phyloP scores from a whole-genome alignment of 1,140 invertebrate genomes.

The Orchestia grillus region DNA sequence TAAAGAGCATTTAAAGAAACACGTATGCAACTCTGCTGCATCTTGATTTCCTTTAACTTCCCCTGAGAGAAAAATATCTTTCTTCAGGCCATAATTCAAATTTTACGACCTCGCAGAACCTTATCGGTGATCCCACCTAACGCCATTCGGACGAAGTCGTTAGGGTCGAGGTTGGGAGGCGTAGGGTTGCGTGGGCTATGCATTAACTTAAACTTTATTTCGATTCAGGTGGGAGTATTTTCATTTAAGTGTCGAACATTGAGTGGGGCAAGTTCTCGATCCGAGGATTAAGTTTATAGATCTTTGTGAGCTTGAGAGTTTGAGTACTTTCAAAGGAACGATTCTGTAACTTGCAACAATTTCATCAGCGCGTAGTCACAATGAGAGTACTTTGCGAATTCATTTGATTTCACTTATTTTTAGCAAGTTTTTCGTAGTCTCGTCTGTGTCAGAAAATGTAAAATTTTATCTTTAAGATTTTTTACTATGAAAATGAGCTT shows the following conservation, averaged over 20 bases:
- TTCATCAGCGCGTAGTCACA: too few relatives aligned
- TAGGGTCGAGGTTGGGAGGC: background rate
- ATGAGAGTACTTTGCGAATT: too few relatives aligned
- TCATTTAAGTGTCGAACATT: background rate
- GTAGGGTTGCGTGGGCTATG: background rate
- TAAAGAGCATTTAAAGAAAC: background rate
- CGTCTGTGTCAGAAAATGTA: too few relatives aligned
- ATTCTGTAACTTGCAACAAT: too few relatives aligned
- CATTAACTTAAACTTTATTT: background rate
- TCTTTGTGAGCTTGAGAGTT: too few relatives aligned
- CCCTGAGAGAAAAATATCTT: background rate
- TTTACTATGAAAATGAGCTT: too few relatives aligned
- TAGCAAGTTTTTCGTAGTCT: too few relatives aligned
- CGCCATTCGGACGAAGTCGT: background rate
- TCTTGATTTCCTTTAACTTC: background rate
- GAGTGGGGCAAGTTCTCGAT: too few relatives aligned
- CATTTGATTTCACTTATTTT: too few relatives aligned
- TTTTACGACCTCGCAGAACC: slow-evolving; percentile 14
- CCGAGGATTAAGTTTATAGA: too few relatives aligned
- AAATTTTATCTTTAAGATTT: too few relatives aligned
- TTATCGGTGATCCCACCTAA: background rate
- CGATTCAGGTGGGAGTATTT: background rate
- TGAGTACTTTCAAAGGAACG: too few relatives aligned
- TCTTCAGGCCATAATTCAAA: slow-evolving; percentile 11
- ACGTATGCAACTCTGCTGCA: background rate